phyloP scores from a whole-genome alignment of 1,140 invertebrate genomes.

The Lepidurus apus region DNA sequence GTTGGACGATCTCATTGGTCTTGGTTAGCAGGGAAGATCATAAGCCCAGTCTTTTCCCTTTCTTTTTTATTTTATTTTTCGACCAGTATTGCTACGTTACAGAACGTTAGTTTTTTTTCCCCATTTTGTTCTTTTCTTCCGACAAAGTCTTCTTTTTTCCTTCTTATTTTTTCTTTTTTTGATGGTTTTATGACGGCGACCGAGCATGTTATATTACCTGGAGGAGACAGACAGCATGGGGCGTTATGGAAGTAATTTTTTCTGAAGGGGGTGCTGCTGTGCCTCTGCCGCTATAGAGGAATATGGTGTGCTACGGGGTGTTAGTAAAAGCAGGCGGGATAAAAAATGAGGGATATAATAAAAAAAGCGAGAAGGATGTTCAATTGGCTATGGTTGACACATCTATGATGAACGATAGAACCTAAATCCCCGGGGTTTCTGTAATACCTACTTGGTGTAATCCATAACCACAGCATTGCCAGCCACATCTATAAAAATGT shows the following conservation, averaged over 20 bases:
- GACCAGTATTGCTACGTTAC: neutral
- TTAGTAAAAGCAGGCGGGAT: neutral
- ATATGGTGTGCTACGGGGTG: neutral
- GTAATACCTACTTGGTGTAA: neutral
- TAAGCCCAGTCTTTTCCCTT: neutral
- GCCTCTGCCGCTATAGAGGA: constrained; percentile 1
- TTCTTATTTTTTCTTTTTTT: neutral
- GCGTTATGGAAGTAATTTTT: constrained; percentile 22
- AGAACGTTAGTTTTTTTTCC: neutral
- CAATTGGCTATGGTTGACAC: constrained; percentile 21
- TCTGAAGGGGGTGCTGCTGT: neutral
- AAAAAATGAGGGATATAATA: neutral
- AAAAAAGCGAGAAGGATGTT: constrained; percentile 8
- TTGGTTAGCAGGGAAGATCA: constrained; percentile 18
- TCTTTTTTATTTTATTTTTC: neutral
- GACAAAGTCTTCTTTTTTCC: neutral
- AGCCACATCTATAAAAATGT: constrained; percentile 22
- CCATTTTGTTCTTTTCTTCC: neutral
- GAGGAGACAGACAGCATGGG: constrained; percentile 20
- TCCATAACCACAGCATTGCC: constrained; percentile 12
- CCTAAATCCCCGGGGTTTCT: constrained; percentile 1
- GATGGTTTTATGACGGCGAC: constrained; percentile 14
- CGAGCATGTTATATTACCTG: constrained; percentile 16
- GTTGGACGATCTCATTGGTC: constrained; percentile 14
- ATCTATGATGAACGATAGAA: constrained; percentile 19